A percentile compares a stretch with the other conserved stretches of the same genome.
Conservation (phyloP, 2,797 vertebrate species). For the Botia almorhae region DNA sequence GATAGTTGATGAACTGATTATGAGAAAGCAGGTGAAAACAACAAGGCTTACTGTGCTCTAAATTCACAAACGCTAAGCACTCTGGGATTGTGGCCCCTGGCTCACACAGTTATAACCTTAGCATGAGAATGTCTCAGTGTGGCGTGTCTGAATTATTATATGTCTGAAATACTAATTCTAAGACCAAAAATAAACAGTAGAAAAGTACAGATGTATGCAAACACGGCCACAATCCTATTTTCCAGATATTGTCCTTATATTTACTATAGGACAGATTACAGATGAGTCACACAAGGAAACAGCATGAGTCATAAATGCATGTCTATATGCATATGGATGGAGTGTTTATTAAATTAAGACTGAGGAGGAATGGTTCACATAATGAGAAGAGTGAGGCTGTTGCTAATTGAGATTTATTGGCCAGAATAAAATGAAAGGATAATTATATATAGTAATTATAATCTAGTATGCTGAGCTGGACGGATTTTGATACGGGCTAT, state of each 20-base stretch:
- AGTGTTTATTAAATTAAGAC: constrained; percentile 34
- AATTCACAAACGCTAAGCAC: constrained; percentile 63
- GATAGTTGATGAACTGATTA: constrained; percentile 65
- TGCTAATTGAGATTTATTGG: constrained; percentile 39
- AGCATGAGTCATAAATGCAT: constrained; percentile 35
- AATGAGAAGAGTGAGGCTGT: constrained; percentile 16
- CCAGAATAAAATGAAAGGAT: constrained; percentile 25
- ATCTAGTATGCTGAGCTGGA: background rate
- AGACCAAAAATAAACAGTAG: constrained; percentile 65
- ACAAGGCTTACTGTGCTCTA: constrained; percentile 10
- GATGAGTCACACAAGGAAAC: constrained; percentile 30
- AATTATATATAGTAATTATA: constrained; percentile 25
- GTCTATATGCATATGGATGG: constrained; percentile 9
- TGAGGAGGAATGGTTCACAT: constrained; percentile 1
- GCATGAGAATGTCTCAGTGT: constrained; percentile 70
- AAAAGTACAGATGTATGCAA: constrained; percentile 62
- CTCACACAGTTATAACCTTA: constrained; percentile 53
- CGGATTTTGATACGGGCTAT: background rate
- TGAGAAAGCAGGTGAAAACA: constrained; percentile 62
- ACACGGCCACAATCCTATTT: constrained; percentile 44
- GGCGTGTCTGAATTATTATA: constrained; percentile 64
- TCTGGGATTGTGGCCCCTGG: constrained; percentile 68
- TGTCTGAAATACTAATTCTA: constrained; percentile 62
- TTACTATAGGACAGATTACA: constrained; percentile 15
- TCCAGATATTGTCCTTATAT: constrained; percentile 42